Percentiles rank a stretch among this genome's conserved stretches.
Conservation (phyloP, 2,113 vertebrate genomes). For the Ictalurus punctatus region DNA sequence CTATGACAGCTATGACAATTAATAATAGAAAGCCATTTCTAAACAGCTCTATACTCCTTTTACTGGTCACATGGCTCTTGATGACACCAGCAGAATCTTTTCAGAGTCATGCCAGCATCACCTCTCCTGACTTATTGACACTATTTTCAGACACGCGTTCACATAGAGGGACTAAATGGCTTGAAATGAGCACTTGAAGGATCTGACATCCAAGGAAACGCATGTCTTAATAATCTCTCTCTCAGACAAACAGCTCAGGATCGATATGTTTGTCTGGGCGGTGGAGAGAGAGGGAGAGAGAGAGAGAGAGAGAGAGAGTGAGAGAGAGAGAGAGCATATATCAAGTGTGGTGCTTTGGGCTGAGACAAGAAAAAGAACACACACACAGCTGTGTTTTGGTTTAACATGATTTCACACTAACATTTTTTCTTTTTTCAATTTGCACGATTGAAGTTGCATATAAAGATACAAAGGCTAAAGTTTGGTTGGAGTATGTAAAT, state of each 20-base stretch:
- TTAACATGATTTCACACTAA: background rate
- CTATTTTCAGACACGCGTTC: constrained; percentile 40
- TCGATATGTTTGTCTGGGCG: constrained; percentile 53
- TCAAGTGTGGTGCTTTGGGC: constrained; percentile 32
- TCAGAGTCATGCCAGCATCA: constrained; percentile 21
- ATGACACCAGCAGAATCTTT: constrained; percentile 16
- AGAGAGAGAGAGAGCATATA: constrained; percentile 34
- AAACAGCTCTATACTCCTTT: background rate
- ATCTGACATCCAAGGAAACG: constrained; percentile 40
- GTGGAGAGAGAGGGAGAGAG: constrained; percentile 41
- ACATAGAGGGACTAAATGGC: constrained; percentile 39
- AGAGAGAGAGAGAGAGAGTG: too few species aligned
- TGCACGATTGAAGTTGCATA: background rate
- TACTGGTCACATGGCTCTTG: constrained; percentile 31
- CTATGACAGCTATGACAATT: background rate
- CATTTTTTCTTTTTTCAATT: background rate
- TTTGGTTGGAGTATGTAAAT: background rate
- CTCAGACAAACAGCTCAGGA: constrained; percentile 43
- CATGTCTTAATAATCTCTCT: constrained; percentile 50
- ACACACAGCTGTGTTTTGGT: constrained; percentile 4
- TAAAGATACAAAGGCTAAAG: background rate
- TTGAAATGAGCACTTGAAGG: constrained; percentile 29
- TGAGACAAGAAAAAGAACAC: constrained; percentile 37
- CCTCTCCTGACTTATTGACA: constrained; percentile 40
- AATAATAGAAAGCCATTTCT: background rate